Percentiles rank a stretch among this genome's conserved stretches.
These are phyloP conservation scores for Herpailurus yagouaroundi DNA, from an alignment of 2,113 vertebrate species.

Conservation along the genomic window DNA sequence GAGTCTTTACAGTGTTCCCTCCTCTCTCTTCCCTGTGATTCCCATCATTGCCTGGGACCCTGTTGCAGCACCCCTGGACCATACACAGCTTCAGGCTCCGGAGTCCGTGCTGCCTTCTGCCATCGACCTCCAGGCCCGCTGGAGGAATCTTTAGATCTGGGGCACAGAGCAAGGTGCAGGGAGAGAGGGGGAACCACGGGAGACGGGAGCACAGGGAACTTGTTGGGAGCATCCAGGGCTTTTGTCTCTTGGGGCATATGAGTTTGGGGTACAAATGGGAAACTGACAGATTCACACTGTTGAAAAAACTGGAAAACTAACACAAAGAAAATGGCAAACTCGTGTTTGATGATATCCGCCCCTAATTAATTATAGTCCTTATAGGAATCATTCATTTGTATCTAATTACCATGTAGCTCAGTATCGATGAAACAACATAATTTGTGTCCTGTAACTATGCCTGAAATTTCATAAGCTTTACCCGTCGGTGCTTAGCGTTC, in stretches of 20 bases:
- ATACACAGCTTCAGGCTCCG: background rate
- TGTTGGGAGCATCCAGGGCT: background rate
- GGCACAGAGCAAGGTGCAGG: background rate
- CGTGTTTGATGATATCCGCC: background rate
- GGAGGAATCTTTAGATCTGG: background rate
- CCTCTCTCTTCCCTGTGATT: background rate
- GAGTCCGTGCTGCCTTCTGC: background rate
- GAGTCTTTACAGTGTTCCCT: background rate
- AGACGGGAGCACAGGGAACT: too few relatives aligned
- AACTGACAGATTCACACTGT: background rate
- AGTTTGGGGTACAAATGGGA: background rate
- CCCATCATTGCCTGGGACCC: background rate
- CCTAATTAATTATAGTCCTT: background rate
- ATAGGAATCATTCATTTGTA: background rate
- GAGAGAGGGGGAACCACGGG: background rate
- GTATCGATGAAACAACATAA: background rate
- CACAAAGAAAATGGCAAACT: background rate
- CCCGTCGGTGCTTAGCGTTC: background rate
- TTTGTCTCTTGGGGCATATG: background rate
- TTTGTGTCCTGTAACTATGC: background rate
- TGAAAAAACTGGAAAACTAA: background rate
- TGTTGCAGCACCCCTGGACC: background rate
- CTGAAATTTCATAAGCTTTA: background rate
- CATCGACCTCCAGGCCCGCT: background rate
- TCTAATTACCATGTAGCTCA: background rate